A percentile compares a stretch with the other conserved stretches of the same genome.
phyloP scores from a whole-genome alignment of 2,113 vertebrate genomes.

The Callipepla californica region DNA sequence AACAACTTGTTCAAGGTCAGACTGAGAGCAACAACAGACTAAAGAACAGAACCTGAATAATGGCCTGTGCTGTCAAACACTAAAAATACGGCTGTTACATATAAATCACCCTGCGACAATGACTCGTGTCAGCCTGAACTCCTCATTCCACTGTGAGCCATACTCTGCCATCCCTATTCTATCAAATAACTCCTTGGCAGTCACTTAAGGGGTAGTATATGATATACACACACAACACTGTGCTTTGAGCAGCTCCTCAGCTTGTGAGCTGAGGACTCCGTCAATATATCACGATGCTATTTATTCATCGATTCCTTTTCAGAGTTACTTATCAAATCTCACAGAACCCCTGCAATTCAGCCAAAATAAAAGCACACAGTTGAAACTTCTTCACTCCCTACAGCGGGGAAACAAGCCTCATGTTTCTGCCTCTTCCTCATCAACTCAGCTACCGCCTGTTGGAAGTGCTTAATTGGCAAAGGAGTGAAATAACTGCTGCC shows the following conservation, averaged over 20 bases:
- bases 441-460: background rate
- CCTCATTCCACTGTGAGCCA: background rate
- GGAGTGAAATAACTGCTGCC: background rate
- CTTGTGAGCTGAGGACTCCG: background rate
- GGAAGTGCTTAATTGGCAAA: background rate
- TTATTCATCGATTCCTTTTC: background rate
- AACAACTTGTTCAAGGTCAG: background rate
- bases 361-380: background rate
- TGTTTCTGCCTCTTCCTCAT: background rate
- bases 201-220: background rate
- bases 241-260: background rate
- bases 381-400: background rate
- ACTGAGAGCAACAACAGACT: background rate
- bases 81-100: fast-evolving
- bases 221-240: background rate
- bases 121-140: background rate
- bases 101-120: background rate
- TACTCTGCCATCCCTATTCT: background rate
- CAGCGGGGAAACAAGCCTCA: background rate
- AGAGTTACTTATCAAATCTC: background rate
- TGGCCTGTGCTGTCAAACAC: background rate
- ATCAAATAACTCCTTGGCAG: background rate
- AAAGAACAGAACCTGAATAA: background rate
- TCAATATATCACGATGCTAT: fast-evolving
- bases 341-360: fast-evolving